Conservation (phyloP, 2,113 vertebrate genomes). For the Monarcha castaneiventris region DNA sequence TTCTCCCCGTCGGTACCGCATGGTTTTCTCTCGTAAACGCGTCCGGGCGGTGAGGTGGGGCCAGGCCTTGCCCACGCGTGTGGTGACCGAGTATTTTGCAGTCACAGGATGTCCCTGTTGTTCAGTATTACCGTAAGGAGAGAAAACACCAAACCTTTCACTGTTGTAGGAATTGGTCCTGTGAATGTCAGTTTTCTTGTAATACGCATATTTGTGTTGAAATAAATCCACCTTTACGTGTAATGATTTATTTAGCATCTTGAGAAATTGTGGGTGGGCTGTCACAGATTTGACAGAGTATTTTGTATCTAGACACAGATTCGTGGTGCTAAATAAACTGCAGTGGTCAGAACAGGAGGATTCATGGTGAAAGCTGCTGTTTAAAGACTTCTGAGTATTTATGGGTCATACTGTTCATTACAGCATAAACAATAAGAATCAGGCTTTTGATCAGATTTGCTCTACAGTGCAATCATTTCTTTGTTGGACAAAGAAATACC, state of each 20-base stretch:
- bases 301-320: background rate
- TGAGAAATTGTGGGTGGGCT: fast-evolving
- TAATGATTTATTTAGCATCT: background rate
- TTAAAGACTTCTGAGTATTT: background rate
- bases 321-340: background rate
- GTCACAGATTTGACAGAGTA: fast-evolving
- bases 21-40: fast-evolving
- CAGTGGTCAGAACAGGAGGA: background rate
- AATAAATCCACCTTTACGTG: fast-evolving
- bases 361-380: background rate
- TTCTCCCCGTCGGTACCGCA: fast-evolving
- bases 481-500: background rate
- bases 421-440: fast-evolving
- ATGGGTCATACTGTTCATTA: background rate
- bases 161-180: fast-evolving
- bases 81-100: no score
- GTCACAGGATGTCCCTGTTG: fast-evolving
- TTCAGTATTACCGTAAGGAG: fast-evolving
- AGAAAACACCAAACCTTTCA: fast-evolving
- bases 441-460: background rate
- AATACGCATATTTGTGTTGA: background rate
- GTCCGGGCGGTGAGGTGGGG: background rate
- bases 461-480: background rate
- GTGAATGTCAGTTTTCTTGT: background rate
- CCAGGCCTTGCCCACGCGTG: background rate